Conservation (phyloP, 2,113 vertebrate species). For the Peromyscus californicus region DNA sequence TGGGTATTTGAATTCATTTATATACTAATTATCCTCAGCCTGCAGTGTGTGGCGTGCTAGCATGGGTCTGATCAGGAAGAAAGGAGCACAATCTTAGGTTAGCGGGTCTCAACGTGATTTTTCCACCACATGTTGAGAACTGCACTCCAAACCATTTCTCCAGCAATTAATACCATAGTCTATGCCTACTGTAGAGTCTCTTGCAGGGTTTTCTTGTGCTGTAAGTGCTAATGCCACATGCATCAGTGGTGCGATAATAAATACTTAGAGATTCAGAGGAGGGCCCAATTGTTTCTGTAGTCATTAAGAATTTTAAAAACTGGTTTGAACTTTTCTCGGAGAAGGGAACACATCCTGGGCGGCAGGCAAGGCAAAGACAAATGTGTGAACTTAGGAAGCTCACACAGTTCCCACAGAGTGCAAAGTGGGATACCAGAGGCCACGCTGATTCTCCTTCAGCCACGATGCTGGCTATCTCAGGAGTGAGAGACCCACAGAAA, state of each 20-base stretch:
- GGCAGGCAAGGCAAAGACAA: not conserved
- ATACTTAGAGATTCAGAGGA: constrained; percentile 54
- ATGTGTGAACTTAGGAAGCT: not conserved
- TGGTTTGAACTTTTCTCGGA: constrained; percentile 39
- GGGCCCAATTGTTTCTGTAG: constrained; percentile 43
- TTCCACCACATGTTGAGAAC: constrained; percentile 67
- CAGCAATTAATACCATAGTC: constrained; percentile 21
- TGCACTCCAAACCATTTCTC: constrained; percentile 52
- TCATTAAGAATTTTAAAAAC: constrained; percentile 63
- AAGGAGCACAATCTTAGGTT: not conserved
- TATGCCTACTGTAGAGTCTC: constrained; percentile 1
- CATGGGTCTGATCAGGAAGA: constrained; percentile 32
- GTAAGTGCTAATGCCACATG: constrained; percentile 55
- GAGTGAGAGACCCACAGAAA: not conserved
- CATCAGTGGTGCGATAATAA: constrained; percentile 68
- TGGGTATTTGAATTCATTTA: constrained; percentile 60
- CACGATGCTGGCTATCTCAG: not conserved
- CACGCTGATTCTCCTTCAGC: not conserved
- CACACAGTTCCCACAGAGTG: not conserved
- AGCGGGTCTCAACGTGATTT: constrained; percentile 53
- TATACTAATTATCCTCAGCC: constrained; percentile 59
- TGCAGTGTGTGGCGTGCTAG: constrained; percentile 33
- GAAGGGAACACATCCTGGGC: constrained; percentile 28
- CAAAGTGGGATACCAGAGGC: not conserved
- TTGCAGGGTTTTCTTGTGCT: constrained; percentile 52